Conservation (phyloP, 37 sponge, comb jelly and placozoan species). For the Aplysina aerophoba region DNA sequence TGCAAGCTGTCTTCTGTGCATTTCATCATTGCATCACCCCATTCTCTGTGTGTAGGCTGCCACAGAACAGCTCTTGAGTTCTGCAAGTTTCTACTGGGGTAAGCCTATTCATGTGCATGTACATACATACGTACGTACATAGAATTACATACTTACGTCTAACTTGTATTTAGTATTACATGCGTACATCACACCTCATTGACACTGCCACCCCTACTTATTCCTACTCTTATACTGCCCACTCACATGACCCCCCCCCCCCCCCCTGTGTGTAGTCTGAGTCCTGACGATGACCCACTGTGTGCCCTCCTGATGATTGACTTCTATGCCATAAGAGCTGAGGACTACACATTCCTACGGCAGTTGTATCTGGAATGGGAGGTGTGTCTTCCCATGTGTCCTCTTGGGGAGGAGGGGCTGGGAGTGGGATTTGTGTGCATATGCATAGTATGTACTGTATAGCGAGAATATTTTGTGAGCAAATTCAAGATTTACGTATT, state of each 20-base stretch:
- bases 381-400: conserved; percentile 47
- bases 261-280: conserved; percentile 58
- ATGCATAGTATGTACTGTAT: neutral
- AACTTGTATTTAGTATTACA: too few relatives aligned
- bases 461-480: neutral
- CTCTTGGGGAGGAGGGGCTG: neutral
- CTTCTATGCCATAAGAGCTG: conserved; percentile 81
- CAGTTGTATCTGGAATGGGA: conserved; percentile 75
- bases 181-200: too few relatives aligned
- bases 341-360: conserved; percentile 74
- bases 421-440: neutral
- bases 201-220: neutral
- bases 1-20: neutral
- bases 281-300: conserved; percentile 90
- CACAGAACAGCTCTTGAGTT: conserved; percentile 93
- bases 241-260: too few relatives aligned
- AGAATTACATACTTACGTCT: too few relatives aligned
- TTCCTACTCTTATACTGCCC: neutral
- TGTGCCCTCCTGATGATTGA: conserved; percentile 88
- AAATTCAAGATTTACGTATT: too few relatives aligned
- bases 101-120: neutral
- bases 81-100: conserved; percentile 89
- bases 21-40: neutral
- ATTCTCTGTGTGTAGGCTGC: conserved; percentile 62
- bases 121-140: conserved; percentile 21